Conservation (phyloP, 2,113 vertebrate genomes). For the Eclectus roratus region DNA sequence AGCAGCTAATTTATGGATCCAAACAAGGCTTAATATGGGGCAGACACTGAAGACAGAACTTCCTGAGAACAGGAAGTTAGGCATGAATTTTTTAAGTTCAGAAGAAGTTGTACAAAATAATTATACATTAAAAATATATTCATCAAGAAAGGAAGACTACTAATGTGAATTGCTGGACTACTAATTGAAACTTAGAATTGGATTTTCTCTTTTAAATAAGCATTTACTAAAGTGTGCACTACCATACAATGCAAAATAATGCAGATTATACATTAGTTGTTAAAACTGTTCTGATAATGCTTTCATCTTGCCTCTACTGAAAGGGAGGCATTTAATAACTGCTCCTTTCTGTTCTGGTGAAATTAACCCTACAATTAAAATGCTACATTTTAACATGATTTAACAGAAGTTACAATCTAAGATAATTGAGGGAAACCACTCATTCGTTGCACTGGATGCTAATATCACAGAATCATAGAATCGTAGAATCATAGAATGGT, state of each 20-base stretch:
- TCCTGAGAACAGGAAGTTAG: neutral
- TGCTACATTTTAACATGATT: neutral
- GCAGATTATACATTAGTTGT: neutral
- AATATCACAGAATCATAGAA: neutral
- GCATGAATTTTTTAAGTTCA: neutral
- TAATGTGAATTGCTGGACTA: neutral
- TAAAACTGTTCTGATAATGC: neutral
- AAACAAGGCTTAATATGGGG: neutral
- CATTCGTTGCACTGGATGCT: neutral
- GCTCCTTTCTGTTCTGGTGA: neutral
- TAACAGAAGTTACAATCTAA: neutral
- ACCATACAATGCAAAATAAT: neutral
- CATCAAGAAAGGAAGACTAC: neutral
- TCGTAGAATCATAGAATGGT: neutral
- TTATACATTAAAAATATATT: neutral
- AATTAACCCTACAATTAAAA: neutral
- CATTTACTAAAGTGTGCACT: neutral
- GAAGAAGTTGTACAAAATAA: neutral
- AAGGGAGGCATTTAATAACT: neutral
- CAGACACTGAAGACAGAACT: neutral
- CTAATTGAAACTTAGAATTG: neutral
- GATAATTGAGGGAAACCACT: neutral
- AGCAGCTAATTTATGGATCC: neutral
- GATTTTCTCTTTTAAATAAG: neutral
- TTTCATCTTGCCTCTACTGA: neutral